Evolutionary conservation across 1,140 invertebrate species (phyloP), one percentile per base, ranked within the genome.

Genomic region (Euwallacea fornicatus): DNA sequence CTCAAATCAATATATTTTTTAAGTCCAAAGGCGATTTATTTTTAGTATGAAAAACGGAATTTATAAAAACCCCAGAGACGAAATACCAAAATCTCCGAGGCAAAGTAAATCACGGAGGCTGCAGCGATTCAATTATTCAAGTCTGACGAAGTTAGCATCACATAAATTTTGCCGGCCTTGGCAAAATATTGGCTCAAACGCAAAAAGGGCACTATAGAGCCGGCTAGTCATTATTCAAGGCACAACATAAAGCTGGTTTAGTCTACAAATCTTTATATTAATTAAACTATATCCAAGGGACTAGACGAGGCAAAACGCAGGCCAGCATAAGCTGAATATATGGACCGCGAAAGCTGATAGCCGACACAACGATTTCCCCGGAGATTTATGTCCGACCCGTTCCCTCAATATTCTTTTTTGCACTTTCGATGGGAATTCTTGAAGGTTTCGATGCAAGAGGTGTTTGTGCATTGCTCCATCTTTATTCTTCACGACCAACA

Each of bases 241-340:
- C 46, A 10, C 63, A 43, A 65, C 46, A 65, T 43, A 65, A 55
- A 65, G 46, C 46, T 11, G 63, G 63, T 53, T 65, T 65, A 65
- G 47, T 46, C 63, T 46, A 67, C 65, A 67, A 67, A 67, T 67
- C 65, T 56, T 67, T 67, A 58, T 58, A 67, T 67, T 67, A 67
- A 67, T 67, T 67, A 67, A 67, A 67, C 42, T 41, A 11, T 41
- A 55, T 67, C 55, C 41, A 21, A 58, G 21, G 65, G 10, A n/a
- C 41, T 7, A 13, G 46, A 11, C 61, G 46, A 42, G 21, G 21
- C 43, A 66, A 66, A 66, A 53, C 21, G 63, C 63, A 41, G 33
- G 43, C 55, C 33, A 59, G 55, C 65, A 16, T 67, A 67, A 67
- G 65, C 55, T 43, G 42, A 46, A 67, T 67, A 58, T 67, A 58